phyloP scores from a whole-genome alignment of 1,140 invertebrate genomes.

The Lanistes nyassanus region DNA sequence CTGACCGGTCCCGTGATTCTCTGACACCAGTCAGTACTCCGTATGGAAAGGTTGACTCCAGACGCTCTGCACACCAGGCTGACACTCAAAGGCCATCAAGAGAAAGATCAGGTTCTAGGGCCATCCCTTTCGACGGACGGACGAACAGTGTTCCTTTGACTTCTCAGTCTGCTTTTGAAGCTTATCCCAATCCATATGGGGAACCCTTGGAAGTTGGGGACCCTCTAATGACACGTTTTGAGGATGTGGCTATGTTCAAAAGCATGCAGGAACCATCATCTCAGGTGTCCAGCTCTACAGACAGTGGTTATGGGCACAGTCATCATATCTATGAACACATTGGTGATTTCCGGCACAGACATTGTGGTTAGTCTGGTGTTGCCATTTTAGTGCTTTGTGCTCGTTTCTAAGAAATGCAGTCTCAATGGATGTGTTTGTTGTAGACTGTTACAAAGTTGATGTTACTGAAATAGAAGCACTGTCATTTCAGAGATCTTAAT shows the following conservation, averaged over 20 bases:
- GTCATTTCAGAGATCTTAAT: no score
- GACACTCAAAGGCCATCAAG: background rate
- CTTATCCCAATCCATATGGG: conserved; percentile 32
- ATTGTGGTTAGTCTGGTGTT: conserved; percentile 44
- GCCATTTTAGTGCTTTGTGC: no score
- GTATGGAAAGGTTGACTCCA: no score
- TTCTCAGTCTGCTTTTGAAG: conserved; percentile 25
- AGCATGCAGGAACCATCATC: conserved; percentile 53
- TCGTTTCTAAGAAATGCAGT: no score
- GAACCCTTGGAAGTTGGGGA: conserved; percentile 41
- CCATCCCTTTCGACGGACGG: background rate
- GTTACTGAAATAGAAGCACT: no score
- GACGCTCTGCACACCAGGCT: background rate
- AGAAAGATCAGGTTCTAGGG: conserved; percentile 9
- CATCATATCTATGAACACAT: conserved; percentile 54
- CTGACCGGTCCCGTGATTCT: no score
- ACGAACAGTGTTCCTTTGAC: background rate
- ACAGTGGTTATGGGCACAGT: conserved; percentile 61
- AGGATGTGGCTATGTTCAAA: conserved; percentile 59
- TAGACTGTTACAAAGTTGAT: no score
- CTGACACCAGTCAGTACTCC: no score
- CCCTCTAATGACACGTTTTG: conserved; percentile 44
- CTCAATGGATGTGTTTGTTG: no score
- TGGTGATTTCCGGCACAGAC: conserved; percentile 37
- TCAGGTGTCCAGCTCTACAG: conserved; percentile 63